These are phyloP conservation scores for Spongia lamella DNA, from an alignment of 37 sponge, comb jelly and placozoan species.

Conservation along the genomic window DNA sequence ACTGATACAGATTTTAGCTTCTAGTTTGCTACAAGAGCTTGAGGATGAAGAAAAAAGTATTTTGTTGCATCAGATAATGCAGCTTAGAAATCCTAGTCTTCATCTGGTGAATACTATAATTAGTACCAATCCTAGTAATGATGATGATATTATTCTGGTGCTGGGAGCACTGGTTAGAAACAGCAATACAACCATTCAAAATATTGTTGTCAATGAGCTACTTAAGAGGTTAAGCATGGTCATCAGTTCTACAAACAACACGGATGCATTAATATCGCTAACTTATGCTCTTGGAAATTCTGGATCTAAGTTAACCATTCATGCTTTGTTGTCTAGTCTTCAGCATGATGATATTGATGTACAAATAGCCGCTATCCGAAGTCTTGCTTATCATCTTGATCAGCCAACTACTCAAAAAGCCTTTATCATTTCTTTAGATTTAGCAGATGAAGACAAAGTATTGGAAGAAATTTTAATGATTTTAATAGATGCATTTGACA, in stretches of 20 bases:
- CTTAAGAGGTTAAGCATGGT: conserved; percentile 3
- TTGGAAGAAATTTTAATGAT: background rate
- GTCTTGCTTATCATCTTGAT: conserved; percentile 9
- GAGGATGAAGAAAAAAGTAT: conserved; percentile 19
- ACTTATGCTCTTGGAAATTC: conserved; percentile 50
- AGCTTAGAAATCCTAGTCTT: conserved; percentile 9
- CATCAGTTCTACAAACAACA: background rate
- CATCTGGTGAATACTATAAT: conserved; percentile 8
- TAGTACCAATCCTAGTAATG: background rate
- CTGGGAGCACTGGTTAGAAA: conserved; percentile 23
- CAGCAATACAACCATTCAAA: too few species aligned
- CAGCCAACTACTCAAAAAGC: conserved; percentile 11
- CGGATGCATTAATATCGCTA: conserved; percentile 12
- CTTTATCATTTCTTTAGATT: background rate
- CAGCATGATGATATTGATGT: conserved; percentile 25
- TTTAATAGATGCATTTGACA: background rate
- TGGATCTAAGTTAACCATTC: conserved; percentile 7
- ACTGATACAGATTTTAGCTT: conserved; percentile 13
- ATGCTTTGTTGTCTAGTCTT: conserved; percentile 24
- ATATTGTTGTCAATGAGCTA: conserved; percentile 22
- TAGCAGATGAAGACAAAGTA: background rate
- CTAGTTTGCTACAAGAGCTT: background rate
- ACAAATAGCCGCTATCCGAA: conserved; percentile 29
- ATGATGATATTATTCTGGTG: conserved; percentile 28
- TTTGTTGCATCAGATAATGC: conserved; percentile 14